phyloP scores from a whole-genome alignment of 2,113 vertebrate species.

The Eclectus roratus region DNA sequence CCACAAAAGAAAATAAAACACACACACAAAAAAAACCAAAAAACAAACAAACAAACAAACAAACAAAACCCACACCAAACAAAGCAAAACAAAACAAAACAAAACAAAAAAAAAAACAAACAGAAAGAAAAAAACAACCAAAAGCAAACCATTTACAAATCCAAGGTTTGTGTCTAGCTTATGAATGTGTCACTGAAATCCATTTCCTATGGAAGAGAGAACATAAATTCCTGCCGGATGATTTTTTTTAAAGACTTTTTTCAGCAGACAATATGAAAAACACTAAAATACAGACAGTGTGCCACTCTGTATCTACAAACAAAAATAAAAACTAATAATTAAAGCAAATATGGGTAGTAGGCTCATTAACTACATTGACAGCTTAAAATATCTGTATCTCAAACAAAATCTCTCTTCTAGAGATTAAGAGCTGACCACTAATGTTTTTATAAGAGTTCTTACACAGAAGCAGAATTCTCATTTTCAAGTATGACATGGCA shows the following conservation, averaged over 20 bases:
- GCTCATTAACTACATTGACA: not conserved
- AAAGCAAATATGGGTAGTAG: not conserved
- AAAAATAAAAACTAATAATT: not conserved
- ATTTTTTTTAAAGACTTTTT: not conserved
- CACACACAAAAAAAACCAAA: too few species aligned
- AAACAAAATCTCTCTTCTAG: not conserved
- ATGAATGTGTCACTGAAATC: slow-evolving; percentile 25
- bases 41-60: too few species aligned
- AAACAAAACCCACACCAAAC: too few species aligned
- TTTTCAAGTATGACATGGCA: not conserved
- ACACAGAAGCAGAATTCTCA: not conserved
- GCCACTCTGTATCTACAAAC: not conserved
- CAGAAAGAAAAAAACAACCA: not conserved
- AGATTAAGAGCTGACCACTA: not conserved
- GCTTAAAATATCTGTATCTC: not conserved
- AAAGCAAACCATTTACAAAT: not conserved
- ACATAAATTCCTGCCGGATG: not conserved
- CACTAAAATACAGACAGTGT: not conserved
- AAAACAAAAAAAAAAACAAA: too few species aligned
- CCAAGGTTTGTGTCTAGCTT: not conserved
- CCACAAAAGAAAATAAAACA: too few species aligned
- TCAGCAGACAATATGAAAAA: not conserved
- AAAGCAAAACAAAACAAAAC: too few species aligned
- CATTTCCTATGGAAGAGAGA: not conserved
- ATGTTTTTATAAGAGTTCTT: not conserved